Evolutionary conservation across 1,140 invertebrate genomes (phyloP), one percentile per base, ranked within the genome.

Genomic region (Uloborus diversus): DNA sequence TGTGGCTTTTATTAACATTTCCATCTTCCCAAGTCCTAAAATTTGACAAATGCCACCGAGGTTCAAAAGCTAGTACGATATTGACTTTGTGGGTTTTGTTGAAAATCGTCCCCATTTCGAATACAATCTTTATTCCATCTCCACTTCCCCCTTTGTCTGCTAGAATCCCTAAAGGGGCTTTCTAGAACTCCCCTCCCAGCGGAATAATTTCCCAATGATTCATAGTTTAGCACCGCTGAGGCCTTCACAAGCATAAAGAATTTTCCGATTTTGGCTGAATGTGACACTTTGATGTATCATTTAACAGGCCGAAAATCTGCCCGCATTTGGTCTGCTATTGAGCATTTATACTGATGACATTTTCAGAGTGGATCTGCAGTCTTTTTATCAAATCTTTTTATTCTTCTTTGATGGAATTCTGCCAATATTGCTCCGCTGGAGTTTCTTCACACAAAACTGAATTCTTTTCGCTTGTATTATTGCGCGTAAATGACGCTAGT

Each of bases 281-380:
- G 68, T 70, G 68, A 70, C 68, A 57, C n/a, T 25, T 56, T 70
- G 68, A 70, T 70, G 57, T 70, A 70, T 70, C 47, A 35, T 57
- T 37, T 57, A 70, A 70, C 49, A 56, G 51, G 51, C 68, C 37
- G 56, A 70, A 70, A 70, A 70, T 37, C 49, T 25, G 53, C 37
- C 37, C 9, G 37, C 37, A 42, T 13, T 42, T 9, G 37, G 37
- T 53, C 20, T 3, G 49, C 9, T 25, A 47, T 66, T 49, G 25
- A 51, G 25, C 17, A 17, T 51, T 66, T 66, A 66, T 51, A 66
- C 23, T 66, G 64, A 66, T 66, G 42, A 20, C 11, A 27, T 14
- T 17, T 27, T 49, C 28, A 49, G 25, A 28, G n/a, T 56, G 11
- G 23, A 2, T 56, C 7, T n/a, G 28, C 30, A 20, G 9, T 4